These are phyloP conservation scores for Troides helena DNA, from an alignment of 2,888 invertebrate species.

Conservation along the genomic window DNA sequence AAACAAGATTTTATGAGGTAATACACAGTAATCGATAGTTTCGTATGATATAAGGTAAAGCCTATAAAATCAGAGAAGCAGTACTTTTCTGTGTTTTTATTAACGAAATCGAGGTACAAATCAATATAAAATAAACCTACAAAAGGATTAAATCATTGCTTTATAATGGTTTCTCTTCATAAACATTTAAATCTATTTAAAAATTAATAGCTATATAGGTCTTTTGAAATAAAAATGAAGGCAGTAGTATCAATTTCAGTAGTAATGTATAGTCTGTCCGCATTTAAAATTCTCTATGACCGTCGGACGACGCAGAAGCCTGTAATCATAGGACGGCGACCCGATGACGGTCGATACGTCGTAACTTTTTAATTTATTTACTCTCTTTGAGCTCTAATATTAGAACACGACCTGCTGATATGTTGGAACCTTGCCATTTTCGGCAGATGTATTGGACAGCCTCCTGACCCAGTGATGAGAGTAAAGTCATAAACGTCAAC, in stretches of 20 bases:
- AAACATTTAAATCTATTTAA: not conserved
- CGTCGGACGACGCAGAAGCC: slow-evolving; percentile 15
- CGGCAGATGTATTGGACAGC: not conserved
- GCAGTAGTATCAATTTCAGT: slow-evolving; percentile 4
- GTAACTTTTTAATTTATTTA: slow-evolving; percentile 19
- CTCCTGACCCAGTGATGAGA: not conserved
- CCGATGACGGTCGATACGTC: slow-evolving; percentile 21
- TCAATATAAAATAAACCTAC: too few species aligned
- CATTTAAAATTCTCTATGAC: slow-evolving; percentile 28
- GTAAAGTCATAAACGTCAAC: not conserved
- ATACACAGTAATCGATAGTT: too few species aligned
- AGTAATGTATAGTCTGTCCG: slow-evolving; percentile 5
- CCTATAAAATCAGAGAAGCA: too few species aligned
- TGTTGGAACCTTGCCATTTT: not conserved
- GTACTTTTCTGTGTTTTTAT: too few species aligned
- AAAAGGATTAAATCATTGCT: too few species aligned
- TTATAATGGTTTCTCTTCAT: too few species aligned
- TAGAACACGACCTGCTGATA: not conserved
- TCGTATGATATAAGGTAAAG: too few species aligned
- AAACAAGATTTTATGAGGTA: too few species aligned
- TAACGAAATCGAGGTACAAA: too few species aligned
- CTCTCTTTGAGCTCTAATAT: slow-evolving; percentile 3
- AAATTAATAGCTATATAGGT: not conserved
- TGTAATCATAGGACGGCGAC: slow-evolving; percentile 29
- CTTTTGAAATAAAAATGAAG: slow-evolving; percentile 5